These are phyloP conservation scores for Himalopsyche japonica DNA, from an alignment of 2,888 invertebrate species.

Conservation along the genomic window DNA sequence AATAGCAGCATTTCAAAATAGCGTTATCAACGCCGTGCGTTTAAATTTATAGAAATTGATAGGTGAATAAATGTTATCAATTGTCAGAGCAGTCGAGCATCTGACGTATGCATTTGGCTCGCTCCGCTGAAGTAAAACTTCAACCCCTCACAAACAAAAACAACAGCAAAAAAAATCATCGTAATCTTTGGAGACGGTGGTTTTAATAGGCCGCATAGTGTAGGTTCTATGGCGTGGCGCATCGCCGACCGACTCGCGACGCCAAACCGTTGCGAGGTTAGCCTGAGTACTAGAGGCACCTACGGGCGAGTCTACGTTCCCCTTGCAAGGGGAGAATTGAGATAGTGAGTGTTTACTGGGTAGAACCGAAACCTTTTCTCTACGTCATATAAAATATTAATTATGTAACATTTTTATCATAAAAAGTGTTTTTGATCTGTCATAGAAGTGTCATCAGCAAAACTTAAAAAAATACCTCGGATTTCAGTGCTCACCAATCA, in stretches of 20 bases:
- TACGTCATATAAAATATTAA: not conserved
- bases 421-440: no score
- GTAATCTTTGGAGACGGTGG: not conserved
- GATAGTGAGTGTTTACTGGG: slow-evolving; percentile 39
- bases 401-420: no score
- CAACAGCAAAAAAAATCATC: not conserved
- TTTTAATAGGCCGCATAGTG: not conserved
- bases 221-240: not conserved
- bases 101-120: not conserved
- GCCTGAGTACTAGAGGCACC: slow-evolving; percentile 56
- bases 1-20: no score
- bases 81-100: no score
- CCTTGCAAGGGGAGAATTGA: slow-evolving; percentile 44
- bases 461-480: no score
- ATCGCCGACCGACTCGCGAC: slow-evolving; percentile 50
- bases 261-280: slow-evolving; percentile 49
- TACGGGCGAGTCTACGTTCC: slow-evolving; percentile 45
- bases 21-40: no score
- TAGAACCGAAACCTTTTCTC: not conserved
- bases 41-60: no score
- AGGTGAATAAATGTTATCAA: no score
- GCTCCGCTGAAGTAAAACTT: not conserved
- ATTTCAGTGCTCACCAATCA: no score
- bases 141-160: not conserved
- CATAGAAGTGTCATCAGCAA: no score